A percentile compares a stretch with the other conserved stretches of the same genome.
phyloP scores from a whole-genome alignment of 2,888 invertebrate genomes.

The Ectemnius lituratus region DNA sequence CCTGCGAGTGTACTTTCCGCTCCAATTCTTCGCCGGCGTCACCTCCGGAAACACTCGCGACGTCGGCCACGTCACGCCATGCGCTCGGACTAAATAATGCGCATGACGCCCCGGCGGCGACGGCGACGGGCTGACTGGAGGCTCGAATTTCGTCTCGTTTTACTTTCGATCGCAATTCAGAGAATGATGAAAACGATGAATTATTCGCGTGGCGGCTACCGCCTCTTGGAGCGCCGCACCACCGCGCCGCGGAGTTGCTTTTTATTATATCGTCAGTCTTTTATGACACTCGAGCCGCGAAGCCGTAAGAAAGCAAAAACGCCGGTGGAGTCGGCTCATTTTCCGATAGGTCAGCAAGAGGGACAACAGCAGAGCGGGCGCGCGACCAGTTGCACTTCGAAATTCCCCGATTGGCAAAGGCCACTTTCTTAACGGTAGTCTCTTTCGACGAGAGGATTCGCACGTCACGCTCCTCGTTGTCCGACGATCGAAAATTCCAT shows the following conservation, averaged over 20 bases:
- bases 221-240: neutral
- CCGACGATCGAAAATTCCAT: neutral
- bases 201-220: neutral
- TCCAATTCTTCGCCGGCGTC: neutral
- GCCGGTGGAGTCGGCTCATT: neutral
- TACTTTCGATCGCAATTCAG: no score
- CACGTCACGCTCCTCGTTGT: neutral
- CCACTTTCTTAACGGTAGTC: constrained; percentile 4
- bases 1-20: constrained; percentile 21
- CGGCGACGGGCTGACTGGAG: no score
- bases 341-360: constrained; percentile 9
- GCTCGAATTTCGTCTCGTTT: no score
- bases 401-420: neutral
- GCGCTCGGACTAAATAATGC: no score
- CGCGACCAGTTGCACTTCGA: neutral
- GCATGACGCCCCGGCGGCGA: no score
- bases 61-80: no score
- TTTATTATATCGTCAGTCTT: constrained; percentile 1
- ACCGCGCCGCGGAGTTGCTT: neutral
- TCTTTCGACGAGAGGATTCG: neutral
- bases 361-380: neutral
- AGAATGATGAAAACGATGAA: no score
- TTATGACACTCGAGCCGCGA: constrained; percentile 1
- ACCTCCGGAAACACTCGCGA: neutral
- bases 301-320: constrained; percentile 6